phyloP scores from a whole-genome alignment of 2,113 vertebrate genomes.

The Otis tarda region DNA sequence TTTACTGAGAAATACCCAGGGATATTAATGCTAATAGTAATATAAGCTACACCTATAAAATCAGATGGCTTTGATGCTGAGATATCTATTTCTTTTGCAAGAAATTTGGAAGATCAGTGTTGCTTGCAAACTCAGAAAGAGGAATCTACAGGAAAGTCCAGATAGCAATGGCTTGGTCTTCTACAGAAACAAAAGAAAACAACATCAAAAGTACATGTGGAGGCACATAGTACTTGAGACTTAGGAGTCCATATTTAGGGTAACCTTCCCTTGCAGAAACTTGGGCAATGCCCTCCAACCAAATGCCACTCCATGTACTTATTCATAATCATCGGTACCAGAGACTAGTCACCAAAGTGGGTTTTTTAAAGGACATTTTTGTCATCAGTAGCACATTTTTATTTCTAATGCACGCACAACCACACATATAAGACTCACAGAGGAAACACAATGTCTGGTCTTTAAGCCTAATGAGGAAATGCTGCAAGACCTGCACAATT shows the following conservation, averaged over 20 bases:
- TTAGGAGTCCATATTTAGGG: not conserved
- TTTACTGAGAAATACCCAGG: not conserved
- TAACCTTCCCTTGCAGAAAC: not conserved
- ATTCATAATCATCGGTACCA: fast-evolving
- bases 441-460: not conserved
- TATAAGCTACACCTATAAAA: not conserved
- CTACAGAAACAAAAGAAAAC: not conserved
- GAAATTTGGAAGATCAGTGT: not conserved
- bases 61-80: not conserved
- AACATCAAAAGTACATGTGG: not conserved
- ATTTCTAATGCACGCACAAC: not conserved
- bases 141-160: not conserved
- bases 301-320: not conserved
- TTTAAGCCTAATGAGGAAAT: not conserved
- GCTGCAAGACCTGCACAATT: not conserved
- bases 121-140: not conserved
- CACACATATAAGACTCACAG: not conserved
- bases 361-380: not conserved
- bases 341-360: not conserved
- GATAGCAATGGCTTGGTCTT: not conserved
- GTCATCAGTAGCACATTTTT: not conserved
- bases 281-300: not conserved
- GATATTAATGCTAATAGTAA: not conserved
- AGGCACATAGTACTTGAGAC: not conserved
- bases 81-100: not conserved